These are phyloP conservation scores for Taenaris catops DNA, from an alignment of 2,888 invertebrate species.

Conservation along the genomic window DNA sequence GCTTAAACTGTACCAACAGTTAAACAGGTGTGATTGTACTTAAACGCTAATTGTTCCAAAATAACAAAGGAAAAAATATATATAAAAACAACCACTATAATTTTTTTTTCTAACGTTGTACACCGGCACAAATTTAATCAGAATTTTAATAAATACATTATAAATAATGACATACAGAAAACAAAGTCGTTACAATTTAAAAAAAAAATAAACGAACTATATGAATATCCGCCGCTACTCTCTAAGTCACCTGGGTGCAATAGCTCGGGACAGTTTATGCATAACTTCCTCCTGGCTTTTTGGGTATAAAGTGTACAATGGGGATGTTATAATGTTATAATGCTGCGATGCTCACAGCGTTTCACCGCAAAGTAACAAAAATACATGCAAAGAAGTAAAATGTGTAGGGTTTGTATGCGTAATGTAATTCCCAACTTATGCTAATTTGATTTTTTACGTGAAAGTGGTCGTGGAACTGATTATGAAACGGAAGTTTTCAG, in stretches of 20 bases:
- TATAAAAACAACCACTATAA: too few species aligned
- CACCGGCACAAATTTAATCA: too few species aligned
- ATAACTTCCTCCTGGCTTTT: conserved; percentile 44
- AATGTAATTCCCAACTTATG: conserved; percentile 23
- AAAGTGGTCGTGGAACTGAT: conserved; percentile 20
- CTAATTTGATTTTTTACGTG: conserved; percentile 19
- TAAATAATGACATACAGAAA: too few species aligned
- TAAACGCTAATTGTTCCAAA: too few species aligned
- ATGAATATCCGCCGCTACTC: too few species aligned
- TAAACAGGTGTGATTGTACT: too few species aligned
- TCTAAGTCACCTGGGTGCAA: conserved; percentile 41
- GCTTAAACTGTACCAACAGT: too few species aligned
- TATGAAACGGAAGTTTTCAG: conserved; percentile 17
- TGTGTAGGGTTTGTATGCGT: conserved; percentile 29
- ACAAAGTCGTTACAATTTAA: too few species aligned
- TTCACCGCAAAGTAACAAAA: conserved; percentile 27
- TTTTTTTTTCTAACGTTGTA: too few species aligned
- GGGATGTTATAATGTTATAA: conserved; percentile 38
- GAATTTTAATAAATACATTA: too few species aligned
- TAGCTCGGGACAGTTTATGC: conserved; percentile 42
- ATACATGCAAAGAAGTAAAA: conserved; percentile 27
- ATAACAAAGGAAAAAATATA: too few species aligned
- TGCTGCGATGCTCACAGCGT: conserved; percentile 24
- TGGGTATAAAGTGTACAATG: conserved; percentile 43
- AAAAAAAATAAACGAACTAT: too few species aligned